These are phyloP conservation scores for Papio anubis DNA, from an alignment of 2,113 vertebrate species.

Conservation along the genomic window DNA sequence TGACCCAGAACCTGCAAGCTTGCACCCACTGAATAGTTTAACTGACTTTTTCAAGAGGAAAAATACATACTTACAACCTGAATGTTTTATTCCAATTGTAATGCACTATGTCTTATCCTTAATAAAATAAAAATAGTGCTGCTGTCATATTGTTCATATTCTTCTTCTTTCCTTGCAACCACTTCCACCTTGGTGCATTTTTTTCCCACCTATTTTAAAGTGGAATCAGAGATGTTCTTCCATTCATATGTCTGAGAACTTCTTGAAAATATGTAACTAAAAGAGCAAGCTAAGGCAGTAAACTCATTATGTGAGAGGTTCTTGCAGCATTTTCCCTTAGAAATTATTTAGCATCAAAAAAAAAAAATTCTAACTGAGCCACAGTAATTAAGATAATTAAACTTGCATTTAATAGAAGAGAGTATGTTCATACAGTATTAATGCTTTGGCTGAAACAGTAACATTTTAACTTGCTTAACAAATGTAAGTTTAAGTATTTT, in stretches of 20 bases:
- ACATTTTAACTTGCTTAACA: slow-evolving; percentile 56
- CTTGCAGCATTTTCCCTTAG: neutral
- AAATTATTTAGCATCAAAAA: neutral
- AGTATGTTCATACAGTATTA: slow-evolving; percentile 41
- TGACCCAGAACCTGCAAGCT: neutral
- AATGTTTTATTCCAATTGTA: neutral
- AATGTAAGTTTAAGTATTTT: slow-evolving; percentile 28
- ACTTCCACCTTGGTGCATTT: neutral
- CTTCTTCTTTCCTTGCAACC: neutral
- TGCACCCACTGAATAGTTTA: neutral
- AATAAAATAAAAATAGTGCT: neutral
- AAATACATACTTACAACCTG: neutral
- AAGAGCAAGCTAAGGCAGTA: neutral
- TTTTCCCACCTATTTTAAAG: neutral
- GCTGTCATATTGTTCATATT: neutral
- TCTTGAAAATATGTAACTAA: slow-evolving; percentile 11
- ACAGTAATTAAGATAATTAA: slow-evolving; percentile 37
- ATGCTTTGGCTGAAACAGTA: neutral
- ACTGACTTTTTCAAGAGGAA: neutral
- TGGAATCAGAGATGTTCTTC: neutral
- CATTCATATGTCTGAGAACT: slow-evolving; percentile 39
- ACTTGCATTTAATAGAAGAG: slow-evolving; percentile 63
- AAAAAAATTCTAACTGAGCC: neutral
- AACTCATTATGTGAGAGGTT: neutral
- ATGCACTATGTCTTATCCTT: neutral